Conservation (phyloP, 2,113 vertebrate genomes). For the Cheilinus undulatus region DNA sequence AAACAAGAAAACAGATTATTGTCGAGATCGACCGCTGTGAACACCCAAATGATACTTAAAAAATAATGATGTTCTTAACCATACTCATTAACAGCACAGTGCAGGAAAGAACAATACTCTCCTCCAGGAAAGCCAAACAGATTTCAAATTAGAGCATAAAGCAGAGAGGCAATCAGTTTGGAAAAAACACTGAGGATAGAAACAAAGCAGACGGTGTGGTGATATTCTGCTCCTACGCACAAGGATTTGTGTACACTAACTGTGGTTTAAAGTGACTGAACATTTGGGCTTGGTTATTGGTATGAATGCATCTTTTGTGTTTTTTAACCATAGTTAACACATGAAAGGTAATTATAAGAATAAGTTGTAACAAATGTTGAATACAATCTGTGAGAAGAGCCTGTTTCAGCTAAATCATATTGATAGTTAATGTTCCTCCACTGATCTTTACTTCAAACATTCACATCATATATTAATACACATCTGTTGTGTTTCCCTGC, state of each 20-base stretch:
- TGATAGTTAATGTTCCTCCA: conserved; percentile 40
- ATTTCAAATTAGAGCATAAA: conserved; percentile 85
- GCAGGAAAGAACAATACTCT: conserved; percentile 82
- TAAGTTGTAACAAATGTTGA: conserved; percentile 21
- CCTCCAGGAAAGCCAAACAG: conserved; percentile 82
- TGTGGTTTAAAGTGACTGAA: conserved; percentile 59
- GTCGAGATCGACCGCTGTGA: conserved; percentile 85
- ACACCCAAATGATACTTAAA: conserved; percentile 88
- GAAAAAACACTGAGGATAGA: conserved; percentile 68
- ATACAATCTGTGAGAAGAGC: conserved; percentile 24
- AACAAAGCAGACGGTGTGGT: conserved; percentile 66
- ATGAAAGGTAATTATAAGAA: conserved; percentile 30
- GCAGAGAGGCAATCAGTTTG: conserved; percentile 78
- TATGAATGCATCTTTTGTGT: conserved; percentile 39
- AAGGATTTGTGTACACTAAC: conserved; percentile 36
- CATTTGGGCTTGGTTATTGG: conserved; percentile 49
- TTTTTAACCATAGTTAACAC: conserved; percentile 27
- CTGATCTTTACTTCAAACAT: conserved; percentile 64
- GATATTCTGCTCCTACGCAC: conserved; percentile 54
- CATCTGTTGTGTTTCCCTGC: conserved; percentile 50
- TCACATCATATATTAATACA: conserved; percentile 33
- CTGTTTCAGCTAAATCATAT: conserved; percentile 51
- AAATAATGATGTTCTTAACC: conserved; percentile 89
- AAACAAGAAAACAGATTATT: conserved; percentile 87
- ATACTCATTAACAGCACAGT: conserved; percentile 85